phyloP scores from a whole-genome alignment of 1,140 invertebrate species.

The Sycophila sp. region DNA sequence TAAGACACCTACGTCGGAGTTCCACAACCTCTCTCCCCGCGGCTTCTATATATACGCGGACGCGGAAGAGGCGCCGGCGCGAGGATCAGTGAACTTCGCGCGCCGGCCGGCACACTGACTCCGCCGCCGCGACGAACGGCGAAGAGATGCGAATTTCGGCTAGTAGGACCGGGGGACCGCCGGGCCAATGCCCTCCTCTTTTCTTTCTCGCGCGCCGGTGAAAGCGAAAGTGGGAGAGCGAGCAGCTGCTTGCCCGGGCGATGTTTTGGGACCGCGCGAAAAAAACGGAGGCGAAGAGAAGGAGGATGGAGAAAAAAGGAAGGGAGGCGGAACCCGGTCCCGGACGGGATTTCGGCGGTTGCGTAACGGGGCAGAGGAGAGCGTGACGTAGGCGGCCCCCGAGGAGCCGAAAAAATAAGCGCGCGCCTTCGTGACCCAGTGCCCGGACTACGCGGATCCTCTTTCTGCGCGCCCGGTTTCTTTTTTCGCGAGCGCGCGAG shows the following conservation, averaged over 20 bases:
- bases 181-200: constrained; percentile 39
- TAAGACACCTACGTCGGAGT: constrained; percentile 46
- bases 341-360: constrained; percentile 12
- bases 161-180: constrained; percentile 23
- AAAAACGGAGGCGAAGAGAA: constrained; percentile 2
- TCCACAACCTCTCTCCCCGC: constrained; percentile 19
- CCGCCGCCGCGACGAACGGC: too few relatives aligned
- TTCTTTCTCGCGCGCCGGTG: not conserved
- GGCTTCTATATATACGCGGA: not conserved
- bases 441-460: not conserved
- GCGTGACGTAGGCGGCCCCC: constrained; percentile 16
- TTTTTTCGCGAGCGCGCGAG: too few relatives aligned
- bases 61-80: constrained; percentile 11
- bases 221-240: constrained; percentile 38
- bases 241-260: constrained; percentile 17
- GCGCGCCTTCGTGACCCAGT: constrained; percentile 15
- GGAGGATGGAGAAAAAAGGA: not conserved
- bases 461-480: not conserved
- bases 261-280: too few relatives aligned
- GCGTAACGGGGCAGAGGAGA: not conserved
- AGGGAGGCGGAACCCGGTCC: not conserved
- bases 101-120: constrained; percentile 21
- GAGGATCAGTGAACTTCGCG: constrained; percentile 10
- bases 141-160: constrained; percentile 25
- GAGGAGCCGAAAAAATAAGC: not conserved